These are phyloP conservation scores for Andrena bicolor DNA, from an alignment of 2,888 invertebrate genomes.

Conservation along the genomic window DNA sequence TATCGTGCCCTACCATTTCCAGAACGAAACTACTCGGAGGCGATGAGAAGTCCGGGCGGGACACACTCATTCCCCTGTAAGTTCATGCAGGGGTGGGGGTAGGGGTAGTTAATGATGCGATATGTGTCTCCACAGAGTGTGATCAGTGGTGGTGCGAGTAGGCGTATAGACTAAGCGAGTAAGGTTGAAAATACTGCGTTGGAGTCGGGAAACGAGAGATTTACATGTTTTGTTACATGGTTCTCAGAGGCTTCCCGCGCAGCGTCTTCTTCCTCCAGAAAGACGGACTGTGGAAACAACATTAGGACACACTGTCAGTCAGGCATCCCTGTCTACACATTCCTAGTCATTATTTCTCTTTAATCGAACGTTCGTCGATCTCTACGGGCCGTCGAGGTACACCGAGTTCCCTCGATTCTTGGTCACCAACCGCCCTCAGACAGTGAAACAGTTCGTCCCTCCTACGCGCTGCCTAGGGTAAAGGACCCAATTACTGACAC, in stretches of 20 bases:
- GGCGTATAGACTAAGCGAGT: constrained; percentile 49
- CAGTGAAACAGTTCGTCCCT: too few species aligned
- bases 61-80: constrained; percentile 58
- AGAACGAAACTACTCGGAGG: too few species aligned
- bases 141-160: constrained; percentile 40
- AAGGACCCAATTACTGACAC: too few species aligned
- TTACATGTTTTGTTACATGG: constrained; percentile 84
- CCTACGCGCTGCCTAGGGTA: too few species aligned
- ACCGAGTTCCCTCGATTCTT: too few species aligned
- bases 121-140: constrained; percentile 8
- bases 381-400: neutral
- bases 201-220: constrained; percentile 76
- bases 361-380: neutral
- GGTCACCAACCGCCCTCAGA: too few species aligned
- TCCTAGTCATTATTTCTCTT: constrained; percentile 46
- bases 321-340: constrained; percentile 62
- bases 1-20: too few species aligned
- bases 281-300: constrained; percentile 84
- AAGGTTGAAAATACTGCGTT: constrained; percentile 63
- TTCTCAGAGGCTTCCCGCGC: constrained; percentile 83
- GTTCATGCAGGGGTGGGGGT: constrained; percentile 63
- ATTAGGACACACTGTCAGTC: constrained; percentile 78
- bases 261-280: constrained; percentile 84
- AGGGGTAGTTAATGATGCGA: constrained; percentile 21
- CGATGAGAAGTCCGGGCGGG: neutral